Evolutionary conservation across 2,888 invertebrate genomes (phyloP).

Genomic region (Myopa tessellatipennis): DNA sequence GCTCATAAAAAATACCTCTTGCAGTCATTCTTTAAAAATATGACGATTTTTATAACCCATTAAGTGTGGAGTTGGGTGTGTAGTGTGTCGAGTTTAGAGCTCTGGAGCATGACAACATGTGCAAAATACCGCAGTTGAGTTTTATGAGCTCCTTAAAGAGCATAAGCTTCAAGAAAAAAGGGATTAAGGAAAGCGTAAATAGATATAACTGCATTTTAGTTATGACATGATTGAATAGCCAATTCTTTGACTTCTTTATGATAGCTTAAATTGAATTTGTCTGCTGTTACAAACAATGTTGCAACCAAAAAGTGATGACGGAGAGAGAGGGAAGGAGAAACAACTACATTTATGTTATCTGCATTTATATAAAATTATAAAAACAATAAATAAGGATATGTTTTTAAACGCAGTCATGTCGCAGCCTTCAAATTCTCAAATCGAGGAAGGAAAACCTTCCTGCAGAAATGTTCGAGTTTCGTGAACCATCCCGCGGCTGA

Average conservation of each 20-base stretch:
- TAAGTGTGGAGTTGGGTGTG: neutral
- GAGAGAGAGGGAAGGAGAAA: too few relatives aligned
- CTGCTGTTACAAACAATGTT: too few relatives aligned
- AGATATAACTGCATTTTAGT: neutral
- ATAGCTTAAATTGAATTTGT: too few relatives aligned
- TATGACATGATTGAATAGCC: neutral
- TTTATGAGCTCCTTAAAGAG: conserved; percentile 13
- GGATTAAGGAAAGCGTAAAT: neutral
- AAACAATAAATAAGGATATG: too few relatives aligned
- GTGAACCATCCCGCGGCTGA: too few relatives aligned
- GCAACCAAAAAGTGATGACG: too few relatives aligned
- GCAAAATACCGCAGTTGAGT: neutral
- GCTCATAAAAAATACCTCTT: conserved; percentile 12
- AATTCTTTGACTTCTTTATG: neutral
- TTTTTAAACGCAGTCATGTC: too few relatives aligned
- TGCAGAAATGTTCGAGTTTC: too few relatives aligned
- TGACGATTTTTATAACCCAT: neutral
- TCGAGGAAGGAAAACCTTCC: too few relatives aligned
- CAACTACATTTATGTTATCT: too few relatives aligned
- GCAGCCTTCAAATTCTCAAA: too few relatives aligned
- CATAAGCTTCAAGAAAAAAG: neutral
- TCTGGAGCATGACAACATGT: neutral
- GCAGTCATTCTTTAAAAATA: conserved; percentile 2
- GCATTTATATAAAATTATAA: too few relatives aligned
- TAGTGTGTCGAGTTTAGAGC: neutral